Base-by-base conservation (phyloP, 2,113 vertebrate genomes). In the Amblyopsis rosae region DNA sequence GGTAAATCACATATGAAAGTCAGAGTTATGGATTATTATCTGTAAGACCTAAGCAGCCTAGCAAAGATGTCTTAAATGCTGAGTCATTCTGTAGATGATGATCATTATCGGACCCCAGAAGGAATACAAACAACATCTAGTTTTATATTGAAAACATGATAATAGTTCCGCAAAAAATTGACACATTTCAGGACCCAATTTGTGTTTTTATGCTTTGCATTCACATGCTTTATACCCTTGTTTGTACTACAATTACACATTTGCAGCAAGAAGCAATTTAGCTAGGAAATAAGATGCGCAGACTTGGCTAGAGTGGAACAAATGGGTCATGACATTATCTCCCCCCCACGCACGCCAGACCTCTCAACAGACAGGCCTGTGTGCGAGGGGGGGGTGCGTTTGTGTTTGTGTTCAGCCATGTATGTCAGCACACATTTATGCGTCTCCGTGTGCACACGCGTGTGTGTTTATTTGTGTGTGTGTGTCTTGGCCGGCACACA, bases 281-380 rank as follows among this genome's bases (percentile, higher is more conserved):
- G 59, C 70, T 76, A 59, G 54, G 59, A 74, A 67, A 32, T 67
- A 79, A 32, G 62, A 63, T 56, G 72, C 68, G 49, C 62, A 50
- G 61, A 63, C 62, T 72, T 73, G 61, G 70, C 79, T 73, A 58
- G 73, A 64, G 33, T 64, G 64, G 62, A 85, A 76, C 80, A 90
- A 90, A 74, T 87, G 82, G 85, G 79, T 89, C 80, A 86, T 86
- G 81, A 89, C 81, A 86, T 88, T 87, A 83, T 83, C 74, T 82
- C 84, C 72, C 63, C 17, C 58, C 17, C 58, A n/a, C 63, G 65
- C 72, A 70, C 75, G 75, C 77, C 82, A 83, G 73, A 75, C 33
- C 69, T 66, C 55, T 73, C 73, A 65, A 57, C 72, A 72, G 82
- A 84, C 68, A 76, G 45, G 17, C 45, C 13, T 26, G 66, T 70